A percentile compares a stretch with the other conserved stretches of the same genome.
phyloP scores from a whole-genome alignment of 2,888 invertebrate species.

The Andricus quercusramuli region DNA sequence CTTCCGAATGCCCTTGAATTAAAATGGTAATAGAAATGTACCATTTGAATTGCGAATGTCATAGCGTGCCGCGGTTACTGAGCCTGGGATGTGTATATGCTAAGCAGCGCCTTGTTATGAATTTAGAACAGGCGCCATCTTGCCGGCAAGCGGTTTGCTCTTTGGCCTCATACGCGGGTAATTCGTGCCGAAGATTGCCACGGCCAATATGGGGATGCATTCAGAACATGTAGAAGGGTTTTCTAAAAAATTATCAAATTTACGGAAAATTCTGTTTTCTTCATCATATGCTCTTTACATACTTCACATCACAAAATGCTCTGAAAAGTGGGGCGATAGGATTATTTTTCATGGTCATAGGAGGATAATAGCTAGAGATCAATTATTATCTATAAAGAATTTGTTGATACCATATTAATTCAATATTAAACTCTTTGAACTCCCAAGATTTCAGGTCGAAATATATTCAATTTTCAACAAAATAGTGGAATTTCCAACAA shows the following conservation, averaged over 20 bases:
- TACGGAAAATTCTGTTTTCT: too few species aligned
- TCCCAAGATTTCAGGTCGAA: too few species aligned
- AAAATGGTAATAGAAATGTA: conserved; percentile 78
- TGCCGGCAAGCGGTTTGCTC: conserved; percentile 75
- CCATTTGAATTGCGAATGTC: conserved; percentile 78
- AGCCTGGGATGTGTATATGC: conserved; percentile 76
- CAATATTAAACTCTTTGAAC: too few species aligned
- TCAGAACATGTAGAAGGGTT: background rate
- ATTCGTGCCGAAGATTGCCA: conserved; percentile 69
- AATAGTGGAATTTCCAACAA: too few species aligned
- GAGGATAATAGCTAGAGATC: too few species aligned
- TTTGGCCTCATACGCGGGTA: conserved; percentile 73
- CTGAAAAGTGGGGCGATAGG: too few species aligned
- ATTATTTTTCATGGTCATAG: too few species aligned
- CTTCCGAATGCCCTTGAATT: conserved; percentile 70
- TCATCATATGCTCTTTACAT: too few species aligned
- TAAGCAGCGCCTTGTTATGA: conserved; percentile 78
- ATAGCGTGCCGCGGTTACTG: conserved; percentile 72
- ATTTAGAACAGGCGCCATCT: conserved; percentile 79
- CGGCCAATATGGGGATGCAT: conserved; percentile 46
- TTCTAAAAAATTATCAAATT: background rate
- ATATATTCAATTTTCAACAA: too few species aligned
- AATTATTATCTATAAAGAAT: too few species aligned
- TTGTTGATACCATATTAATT: too few species aligned
- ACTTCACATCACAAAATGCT: too few species aligned